Conservation (phyloP, 1,140 invertebrate genomes). For the Drosophila nannoptera region DNA sequence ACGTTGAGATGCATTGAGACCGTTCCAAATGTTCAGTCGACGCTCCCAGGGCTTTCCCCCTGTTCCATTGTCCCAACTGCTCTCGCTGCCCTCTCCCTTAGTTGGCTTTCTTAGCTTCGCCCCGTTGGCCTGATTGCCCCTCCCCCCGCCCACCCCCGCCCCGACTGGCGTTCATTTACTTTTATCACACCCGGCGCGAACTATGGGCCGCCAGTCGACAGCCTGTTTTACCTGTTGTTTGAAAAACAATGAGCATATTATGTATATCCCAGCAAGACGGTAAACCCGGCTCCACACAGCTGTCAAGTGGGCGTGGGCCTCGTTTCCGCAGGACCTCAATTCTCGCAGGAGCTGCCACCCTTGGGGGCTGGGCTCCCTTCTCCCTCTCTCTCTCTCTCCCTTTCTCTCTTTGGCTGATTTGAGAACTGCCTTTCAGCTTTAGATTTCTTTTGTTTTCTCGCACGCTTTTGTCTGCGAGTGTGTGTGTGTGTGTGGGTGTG, state of each 20-base stretch:
- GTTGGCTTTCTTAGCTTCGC: conserved; percentile 14
- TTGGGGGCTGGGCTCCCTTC: too few relatives aligned
- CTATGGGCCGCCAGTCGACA: conserved; percentile 37
- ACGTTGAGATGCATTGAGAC: too few relatives aligned
- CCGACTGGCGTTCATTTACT: not conserved
- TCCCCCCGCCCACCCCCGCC: not conserved
- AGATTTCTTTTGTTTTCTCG: conserved; percentile 35
- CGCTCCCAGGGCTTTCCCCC: too few relatives aligned
- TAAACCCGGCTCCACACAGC: conserved; percentile 10
- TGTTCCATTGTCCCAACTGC: conserved; percentile 5
- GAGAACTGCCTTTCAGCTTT: conserved; percentile 35
- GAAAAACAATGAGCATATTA: conserved; percentile 71
- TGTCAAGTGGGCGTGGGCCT: conserved; percentile 6
- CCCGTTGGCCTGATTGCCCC: not conserved
- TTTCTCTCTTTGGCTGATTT: conserved; percentile 45
- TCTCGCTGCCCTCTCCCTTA: conserved; percentile 3
- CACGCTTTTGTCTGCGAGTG: conserved; percentile 15
- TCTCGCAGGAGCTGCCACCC: not conserved
- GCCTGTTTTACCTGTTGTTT: conserved; percentile 64
- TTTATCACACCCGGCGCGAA: conserved; percentile 1
- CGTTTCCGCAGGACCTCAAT: conserved; percentile 40
- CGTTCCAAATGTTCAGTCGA: too few relatives aligned
- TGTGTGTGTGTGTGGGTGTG: not conserved
- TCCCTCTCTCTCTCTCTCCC: not conserved
- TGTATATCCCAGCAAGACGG: conserved; percentile 45